Evolutionary conservation across 1,140 invertebrate species (phyloP).

Genomic region (Drosophila tristis): DNA sequence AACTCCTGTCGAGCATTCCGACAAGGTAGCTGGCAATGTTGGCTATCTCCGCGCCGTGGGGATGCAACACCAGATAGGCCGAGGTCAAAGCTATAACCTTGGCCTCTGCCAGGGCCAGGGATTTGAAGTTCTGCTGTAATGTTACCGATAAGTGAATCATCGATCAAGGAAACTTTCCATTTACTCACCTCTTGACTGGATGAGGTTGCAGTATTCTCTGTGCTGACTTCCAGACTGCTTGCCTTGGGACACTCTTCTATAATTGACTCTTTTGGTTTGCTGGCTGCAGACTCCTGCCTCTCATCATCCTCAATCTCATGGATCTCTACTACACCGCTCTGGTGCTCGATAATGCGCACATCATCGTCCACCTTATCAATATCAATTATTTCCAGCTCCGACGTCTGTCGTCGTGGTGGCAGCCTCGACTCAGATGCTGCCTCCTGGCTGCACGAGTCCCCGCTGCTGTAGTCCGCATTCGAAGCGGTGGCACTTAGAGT

Average conservation of each 20-base stretch:
- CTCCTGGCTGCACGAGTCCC: constrained; percentile 38
- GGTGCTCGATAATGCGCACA: constrained; percentile 77
- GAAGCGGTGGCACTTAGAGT: constrained; percentile 32
- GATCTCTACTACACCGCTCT: constrained; percentile 85
- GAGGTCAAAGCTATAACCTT: constrained; percentile 91
- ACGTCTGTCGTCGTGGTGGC: constrained; percentile 4
- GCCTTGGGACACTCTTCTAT: constrained; percentile 24
- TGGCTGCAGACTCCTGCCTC: constrained; percentile 40
- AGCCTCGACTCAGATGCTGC: constrained; percentile 3
- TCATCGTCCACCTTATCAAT: constrained; percentile 79
- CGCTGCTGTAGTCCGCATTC: constrained; percentile 60
- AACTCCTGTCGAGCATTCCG: constrained; percentile 86
- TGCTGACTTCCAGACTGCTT: constrained; percentile 4
- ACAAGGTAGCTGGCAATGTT: constrained; percentile 94
- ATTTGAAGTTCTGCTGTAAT: constrained; percentile 56
- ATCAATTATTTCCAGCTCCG: constrained; percentile 67
- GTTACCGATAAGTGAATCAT: neutral
- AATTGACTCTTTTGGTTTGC: constrained; percentile 32
- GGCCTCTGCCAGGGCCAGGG: constrained; percentile 86
- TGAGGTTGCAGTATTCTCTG: neutral
- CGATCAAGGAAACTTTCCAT: neutral
- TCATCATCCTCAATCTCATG: constrained; percentile 84
- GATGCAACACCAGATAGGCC: constrained; percentile 94
- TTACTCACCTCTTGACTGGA: constrained; percentile 27
- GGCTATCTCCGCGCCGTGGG: constrained; percentile 92